Base-by-base conservation (phyloP, 2,797 vertebrate species). In the Coendou prehensilis region DNA sequence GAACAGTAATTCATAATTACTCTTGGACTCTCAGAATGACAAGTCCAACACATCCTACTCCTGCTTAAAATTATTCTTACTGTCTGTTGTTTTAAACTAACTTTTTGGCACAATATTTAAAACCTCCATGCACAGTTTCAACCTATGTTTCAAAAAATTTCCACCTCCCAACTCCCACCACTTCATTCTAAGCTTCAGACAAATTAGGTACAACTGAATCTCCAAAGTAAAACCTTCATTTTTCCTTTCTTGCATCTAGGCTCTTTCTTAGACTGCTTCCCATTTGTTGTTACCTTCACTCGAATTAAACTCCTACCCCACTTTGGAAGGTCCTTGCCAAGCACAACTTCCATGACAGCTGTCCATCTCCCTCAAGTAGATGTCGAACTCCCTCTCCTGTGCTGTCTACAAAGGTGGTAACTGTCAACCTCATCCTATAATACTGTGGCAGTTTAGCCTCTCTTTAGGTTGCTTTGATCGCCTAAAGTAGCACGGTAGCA, bases 1-100 rank as follows among this genome's bases (percentile, higher is more conserved):
- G 76, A 54, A 47, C 6, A 17, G 47, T 57, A 57, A 87, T 76
- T 64, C 41, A 69, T 45, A 82, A 57, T 82, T 28, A 28, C 4
- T 64, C 26, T 91, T 83, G 41, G 41, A 54, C 22, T 67, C 9
- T 82, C 13, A 47, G 41, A 63, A 79, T 41, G 57, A 79, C 37
- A 86, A 90, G 57, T 64, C 79, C 37, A 75, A 5, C 30, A 8
- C 23, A 73, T 33, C 26, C 33, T 81, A 30, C 10, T 59, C 64
- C 47, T 80, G 57, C 59, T 87, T 28, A 90, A 86, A 90, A 87
- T 93, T 26, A 52, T 76, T 86, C 26, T 45, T 73, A 18, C 30
- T 63, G 18, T 33, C 15, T 56, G 5, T 56, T 92, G 61, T 63
- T 80, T 80, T 76, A 89, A 93, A 56, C 45, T 54, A 83, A 57